Percentiles rank a stretch among this genome's conserved stretches.
These are phyloP conservation scores for Pedicia rivosa DNA, from an alignment of 2,888 invertebrate species.

Conservation along the genomic window DNA sequence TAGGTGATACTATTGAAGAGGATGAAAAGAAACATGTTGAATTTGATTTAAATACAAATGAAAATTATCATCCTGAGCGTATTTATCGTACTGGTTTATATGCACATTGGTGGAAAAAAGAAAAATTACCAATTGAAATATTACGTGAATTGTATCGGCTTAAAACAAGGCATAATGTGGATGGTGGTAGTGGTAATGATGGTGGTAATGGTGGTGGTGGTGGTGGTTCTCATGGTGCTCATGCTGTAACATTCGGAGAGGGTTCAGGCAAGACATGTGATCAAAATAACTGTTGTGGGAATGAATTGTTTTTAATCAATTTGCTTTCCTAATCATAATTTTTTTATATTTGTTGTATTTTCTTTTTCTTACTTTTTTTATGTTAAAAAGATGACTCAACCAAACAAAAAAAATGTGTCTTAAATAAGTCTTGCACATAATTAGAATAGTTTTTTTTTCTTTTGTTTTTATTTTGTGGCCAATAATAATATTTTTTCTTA, in stretches of 20 bases:
- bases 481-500: too few relatives aligned
- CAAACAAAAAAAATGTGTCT: too few relatives aligned
- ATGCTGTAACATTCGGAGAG: conserved; percentile 13
- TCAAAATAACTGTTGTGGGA: conserved; percentile 2
- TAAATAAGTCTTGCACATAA: too few relatives aligned
- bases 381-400: too few relatives aligned
- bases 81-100: conserved; percentile 70
- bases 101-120: conserved; percentile 89
- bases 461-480: too few relatives aligned
- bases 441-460: too few relatives aligned
- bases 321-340: too few relatives aligned
- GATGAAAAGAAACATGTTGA: conserved; percentile 3
- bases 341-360: too few relatives aligned
- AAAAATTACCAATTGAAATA: conserved; percentile 55
- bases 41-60: background rate
- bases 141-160: conserved; percentile 36
- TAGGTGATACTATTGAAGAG: conserved; percentile 5
- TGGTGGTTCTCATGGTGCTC: conserved; percentile 23
- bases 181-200: conserved; percentile 29
- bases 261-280: conserved; percentile 20
- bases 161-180: conserved; percentile 15
- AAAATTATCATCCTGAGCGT: conserved; percentile 9
- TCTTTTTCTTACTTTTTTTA: too few relatives aligned
- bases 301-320: conserved; percentile 6
- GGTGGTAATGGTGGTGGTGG: conserved; percentile 27